Base-by-base conservation (phyloP, 1,140 invertebrate species). In the Philotrypesis tridentata region DNA sequence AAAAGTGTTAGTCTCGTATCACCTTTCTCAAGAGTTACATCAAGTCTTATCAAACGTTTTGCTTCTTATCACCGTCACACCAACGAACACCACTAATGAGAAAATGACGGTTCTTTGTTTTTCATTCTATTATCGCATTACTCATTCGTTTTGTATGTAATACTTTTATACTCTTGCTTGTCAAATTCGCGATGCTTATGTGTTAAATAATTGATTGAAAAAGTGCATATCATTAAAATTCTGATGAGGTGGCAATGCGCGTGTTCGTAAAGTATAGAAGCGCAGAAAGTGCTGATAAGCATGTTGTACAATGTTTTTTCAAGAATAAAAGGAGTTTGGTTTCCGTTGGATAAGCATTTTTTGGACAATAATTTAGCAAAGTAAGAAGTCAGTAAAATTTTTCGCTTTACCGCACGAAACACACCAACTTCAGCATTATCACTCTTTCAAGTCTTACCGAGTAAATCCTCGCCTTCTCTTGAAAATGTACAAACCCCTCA, bases 31-130 rank as follows among this genome's bases (percentile, higher is more conserved):
- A 63, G 68, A 73, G 71, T 80, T 74, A 67, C 71, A 71, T 80
- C 79, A 80, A 80, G 17, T 17, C 70, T 73, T 80, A 80, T 80
- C 78, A 55, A 80, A 80, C 61, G 37, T 23, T 63, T 61, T 68
- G 67, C n/a, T 29, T 40, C 48, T 80, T 79, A 79, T 79, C 77
- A n/a, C 48, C 77, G 70, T 72, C 70, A 33, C 68, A 63, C 68
- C 55, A 17, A 72, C 48, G 70, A 79, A 55, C 60, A 14, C 43
- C 43, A 29, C n/a, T 43, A 79, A 79, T 63, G 68, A 79, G 60
- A 79, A 79, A 72, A 72, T 23, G 7, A 75, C 60, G 71, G 65
- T 80, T 70, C 33, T 82, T 82, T 79, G 27, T 71, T 84, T 84
- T 85, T 43, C n/a, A 68, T 76, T 31, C 27, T 55, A 65, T 55